Evolutionary conservation across 2,888 invertebrate genomes (phyloP).

Genomic region (Octonoba sinensis): DNA sequence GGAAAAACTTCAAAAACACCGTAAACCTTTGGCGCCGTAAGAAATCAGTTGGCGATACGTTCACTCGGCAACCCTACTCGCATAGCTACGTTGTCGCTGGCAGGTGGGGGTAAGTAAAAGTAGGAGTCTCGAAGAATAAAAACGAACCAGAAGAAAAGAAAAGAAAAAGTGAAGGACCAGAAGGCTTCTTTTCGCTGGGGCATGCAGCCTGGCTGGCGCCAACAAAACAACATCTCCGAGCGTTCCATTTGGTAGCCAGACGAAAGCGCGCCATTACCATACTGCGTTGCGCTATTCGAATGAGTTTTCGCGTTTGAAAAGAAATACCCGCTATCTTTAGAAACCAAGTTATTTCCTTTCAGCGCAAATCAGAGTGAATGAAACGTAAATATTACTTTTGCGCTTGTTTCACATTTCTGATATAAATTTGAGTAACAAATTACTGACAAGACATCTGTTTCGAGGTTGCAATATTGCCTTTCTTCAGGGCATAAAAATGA

Average conservation of each 20-base stretch:
- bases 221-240: slow-evolving; percentile 28
- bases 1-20: too few species aligned
- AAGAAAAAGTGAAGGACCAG: slow-evolving; percentile 37
- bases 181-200: slow-evolving; percentile 57
- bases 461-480: too few species aligned
- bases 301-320: not conserved
- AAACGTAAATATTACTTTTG: too few species aligned
- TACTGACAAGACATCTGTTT: too few species aligned
- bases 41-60: slow-evolving; percentile 14
- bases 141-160: slow-evolving; percentile 27
- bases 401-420: too few species aligned
- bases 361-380: too few species aligned
- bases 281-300: not conserved
- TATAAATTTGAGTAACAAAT: too few species aligned
- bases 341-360: too few species aligned
- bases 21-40: slow-evolving; percentile 30
- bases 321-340: too few species aligned
- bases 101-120: slow-evolving; percentile 63
- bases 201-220: slow-evolving; percentile 62
- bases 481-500: too few species aligned
- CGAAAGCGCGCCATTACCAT: slow-evolving; percentile 18
- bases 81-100: slow-evolving; percentile 48
- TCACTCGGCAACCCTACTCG: slow-evolving; percentile 35
- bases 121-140: slow-evolving; percentile 30
- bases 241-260: not conserved